Conservation (phyloP, 2,888 invertebrate species). For the Horisme vitalbata region DNA sequence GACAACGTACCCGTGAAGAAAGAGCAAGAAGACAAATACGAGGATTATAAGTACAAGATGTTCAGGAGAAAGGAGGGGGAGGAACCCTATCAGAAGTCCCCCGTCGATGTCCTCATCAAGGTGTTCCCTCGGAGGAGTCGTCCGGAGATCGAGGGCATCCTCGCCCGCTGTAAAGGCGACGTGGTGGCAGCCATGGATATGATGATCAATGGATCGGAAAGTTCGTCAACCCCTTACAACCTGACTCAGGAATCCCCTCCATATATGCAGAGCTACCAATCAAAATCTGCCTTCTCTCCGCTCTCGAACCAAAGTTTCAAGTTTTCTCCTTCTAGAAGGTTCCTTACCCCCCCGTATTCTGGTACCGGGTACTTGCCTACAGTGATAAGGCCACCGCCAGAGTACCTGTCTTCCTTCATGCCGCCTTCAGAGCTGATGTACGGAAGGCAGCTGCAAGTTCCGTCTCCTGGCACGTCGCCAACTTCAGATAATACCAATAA, state of each 20-base stretch:
- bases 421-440: slow-evolving; percentile 76
- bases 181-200: slow-evolving; percentile 96
- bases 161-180: slow-evolving; percentile 93
- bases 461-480: slow-evolving; percentile 76
- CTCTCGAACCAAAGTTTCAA: slow-evolving; percentile 84
- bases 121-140: slow-evolving; percentile 95
- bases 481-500: slow-evolving; percentile 78
- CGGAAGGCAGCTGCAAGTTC: slow-evolving; percentile 70
- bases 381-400: slow-evolving; percentile 85
- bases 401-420: slow-evolving; percentile 72
- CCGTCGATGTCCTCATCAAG: slow-evolving; percentile 93
- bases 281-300: slow-evolving; percentile 91
- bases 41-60: slow-evolving; percentile 71
- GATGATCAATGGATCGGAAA: slow-evolving; percentile 86
- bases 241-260: slow-evolving; percentile 72
- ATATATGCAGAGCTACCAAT: slow-evolving; percentile 75
- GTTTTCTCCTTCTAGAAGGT: slow-evolving; percentile 88
- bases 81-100: slow-evolving; percentile 83
- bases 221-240: slow-evolving; percentile 58
- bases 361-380: slow-evolving; percentile 93
- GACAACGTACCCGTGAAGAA: slow-evolving; percentile 76
- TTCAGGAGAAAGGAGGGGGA: slow-evolving; percentile 63
- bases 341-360: slow-evolving; percentile 91
- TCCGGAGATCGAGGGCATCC: slow-evolving; percentile 92
- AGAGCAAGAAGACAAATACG: slow-evolving; percentile 73